These are phyloP conservation scores for Glaucopsyche alexis DNA, from an alignment of 2,888 invertebrate genomes.

Conservation along the genomic window DNA sequence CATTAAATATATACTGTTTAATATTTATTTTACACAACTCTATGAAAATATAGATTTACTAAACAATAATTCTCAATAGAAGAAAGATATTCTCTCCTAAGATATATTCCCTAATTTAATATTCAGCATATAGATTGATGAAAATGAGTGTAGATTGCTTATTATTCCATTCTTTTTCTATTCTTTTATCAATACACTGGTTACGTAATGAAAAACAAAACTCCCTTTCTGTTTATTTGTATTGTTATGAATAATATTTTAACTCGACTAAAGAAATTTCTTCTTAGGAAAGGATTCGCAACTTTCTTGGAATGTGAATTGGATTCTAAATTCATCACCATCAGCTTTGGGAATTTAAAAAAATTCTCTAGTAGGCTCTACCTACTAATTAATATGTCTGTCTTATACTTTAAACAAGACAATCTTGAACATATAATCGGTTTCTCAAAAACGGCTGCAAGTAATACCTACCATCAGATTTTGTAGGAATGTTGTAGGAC, in stretches of 20 bases:
- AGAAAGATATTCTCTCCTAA: neutral
- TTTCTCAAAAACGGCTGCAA: no score
- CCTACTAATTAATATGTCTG: no score
- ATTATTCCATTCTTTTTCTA: neutral
- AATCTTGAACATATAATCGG: no score
- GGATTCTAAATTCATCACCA: neutral
- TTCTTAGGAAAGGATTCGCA: neutral
- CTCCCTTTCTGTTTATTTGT: slow-evolving; percentile 1
- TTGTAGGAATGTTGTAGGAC: no score
- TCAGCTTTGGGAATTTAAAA: neutral
- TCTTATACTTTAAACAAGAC: no score
- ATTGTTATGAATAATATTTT: slow-evolving; percentile 20
- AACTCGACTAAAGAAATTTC: slow-evolving; percentile 1
- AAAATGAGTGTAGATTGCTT: neutral
- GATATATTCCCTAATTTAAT: slow-evolving; percentile 1
- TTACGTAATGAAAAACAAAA: slow-evolving; percentile 4
- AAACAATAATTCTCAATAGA: neutral
- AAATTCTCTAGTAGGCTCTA: no score
- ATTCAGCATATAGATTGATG: neutral
- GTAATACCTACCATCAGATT: no score
- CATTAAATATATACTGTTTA: no score
- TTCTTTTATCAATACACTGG: neutral
- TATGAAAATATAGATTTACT: neutral
- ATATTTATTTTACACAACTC: no score
- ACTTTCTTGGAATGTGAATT: neutral